Evolutionary conservation across 2,888 invertebrate genomes (phyloP), one percentile per base, ranked within the genome.

Genomic region (Rapana venosa): DNA sequence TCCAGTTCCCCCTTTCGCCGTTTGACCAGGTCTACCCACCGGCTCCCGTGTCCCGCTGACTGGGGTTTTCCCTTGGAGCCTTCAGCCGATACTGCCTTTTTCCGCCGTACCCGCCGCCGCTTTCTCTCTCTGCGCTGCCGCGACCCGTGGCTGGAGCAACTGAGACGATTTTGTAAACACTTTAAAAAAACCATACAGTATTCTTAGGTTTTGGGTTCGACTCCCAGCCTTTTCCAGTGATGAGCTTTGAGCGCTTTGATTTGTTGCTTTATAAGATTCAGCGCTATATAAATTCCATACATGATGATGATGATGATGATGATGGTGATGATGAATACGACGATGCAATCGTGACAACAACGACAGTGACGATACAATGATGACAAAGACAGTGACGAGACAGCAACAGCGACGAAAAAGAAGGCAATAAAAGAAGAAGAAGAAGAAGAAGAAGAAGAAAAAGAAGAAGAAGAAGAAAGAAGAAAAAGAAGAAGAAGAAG

Each of bases 11-110:
- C 92, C 70, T 81, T 83, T 17, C 87, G 81, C 87, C 84, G 90
- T 30, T 47, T 92, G 0, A 93, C 92, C 61, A 94, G 89, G 32
- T 92, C 92, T 32, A 92, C 91, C 94, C 94, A 94, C 36, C 91
- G 93, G 84, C 91, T 93, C 5, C 17, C 86, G 66, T 84, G n/a
- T 22, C 36, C 35, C 36, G n/a, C 74, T 17, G 22, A 35, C 6
- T 84, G 32, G 11, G 30, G 20, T 6, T 22, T 36, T 35, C 22
- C 47, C 30, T n/a, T 30, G 15, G 47, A 47, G 8, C 17, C n/a
- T 36, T 66, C 66, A 13, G n/a, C 20, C 61, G 26, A 17, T 13
- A 32, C 13, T 66, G 66, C 17, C 36, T 89, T 74, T 83, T 85
- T 89, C 88, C 91, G 58, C 85, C 88, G 66, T 87, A 70, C 15